phyloP scores from a whole-genome alignment of 2,888 invertebrate genomes.

The Pardosa pseudoannulata region DNA sequence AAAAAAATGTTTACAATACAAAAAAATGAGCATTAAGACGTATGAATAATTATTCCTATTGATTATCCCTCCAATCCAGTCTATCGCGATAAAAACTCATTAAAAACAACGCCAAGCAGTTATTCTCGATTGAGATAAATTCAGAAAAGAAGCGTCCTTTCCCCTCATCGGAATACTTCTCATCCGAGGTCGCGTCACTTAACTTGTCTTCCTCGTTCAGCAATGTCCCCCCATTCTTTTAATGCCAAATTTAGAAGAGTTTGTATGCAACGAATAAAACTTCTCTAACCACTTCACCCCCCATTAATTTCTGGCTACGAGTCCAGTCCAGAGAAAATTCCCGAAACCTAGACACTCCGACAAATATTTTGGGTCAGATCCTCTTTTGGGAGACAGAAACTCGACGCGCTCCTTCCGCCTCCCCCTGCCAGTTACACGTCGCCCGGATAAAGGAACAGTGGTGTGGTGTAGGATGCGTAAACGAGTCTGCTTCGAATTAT shows the following conservation, averaged over 20 bases:
- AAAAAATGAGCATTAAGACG: no score
- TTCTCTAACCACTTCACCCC: slow-evolving; percentile 2
- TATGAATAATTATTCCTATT: no score
- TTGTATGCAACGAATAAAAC: slow-evolving; percentile 15
- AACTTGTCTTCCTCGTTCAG: neutral
- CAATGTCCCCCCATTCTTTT: slow-evolving; percentile 2
- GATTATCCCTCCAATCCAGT: no score
- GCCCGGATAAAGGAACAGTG: neutral
- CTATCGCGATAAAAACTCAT: no score
- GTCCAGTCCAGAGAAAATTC: neutral
- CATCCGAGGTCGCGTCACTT: neutral
- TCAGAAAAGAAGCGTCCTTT: no score
- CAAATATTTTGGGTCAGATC: slow-evolving; percentile 16
- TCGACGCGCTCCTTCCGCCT: neutral
- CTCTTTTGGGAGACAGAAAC: neutral
- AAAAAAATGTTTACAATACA: no score
- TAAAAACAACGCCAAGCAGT: no score
- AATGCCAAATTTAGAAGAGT: neutral
- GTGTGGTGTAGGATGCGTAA: neutral
- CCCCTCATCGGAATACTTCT: no score
- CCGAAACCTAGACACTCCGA: neutral
- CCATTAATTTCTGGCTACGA: slow-evolving; percentile 9
- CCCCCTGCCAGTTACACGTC: neutral
- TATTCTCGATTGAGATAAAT: no score
- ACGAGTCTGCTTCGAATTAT: no score